Base-by-base conservation (phyloP, 1,140 invertebrate genomes). In the Sweltsa coloradensis region DNA sequence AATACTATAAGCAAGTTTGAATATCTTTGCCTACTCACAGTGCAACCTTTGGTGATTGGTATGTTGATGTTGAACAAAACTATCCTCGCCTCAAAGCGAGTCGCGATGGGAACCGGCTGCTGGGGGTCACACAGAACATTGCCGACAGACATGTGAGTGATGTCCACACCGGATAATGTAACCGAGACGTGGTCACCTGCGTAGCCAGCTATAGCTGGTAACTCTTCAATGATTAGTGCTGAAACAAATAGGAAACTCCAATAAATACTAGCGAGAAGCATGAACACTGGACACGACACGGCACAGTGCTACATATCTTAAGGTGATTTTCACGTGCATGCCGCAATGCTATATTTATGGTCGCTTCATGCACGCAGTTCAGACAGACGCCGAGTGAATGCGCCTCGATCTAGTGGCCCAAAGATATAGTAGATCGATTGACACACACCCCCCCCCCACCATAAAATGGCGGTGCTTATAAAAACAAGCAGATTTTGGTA, bases 151-250 rank as follows among this genome's bases (percentile, higher is more conserved):
- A 97, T 76, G 64, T 89, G 92, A 55, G 83, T 82, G 52, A 84
- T 80, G 51, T 89, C 87, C 6, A 85, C 75, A 26, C 89, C 89
- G 5, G 80, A 74, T 6, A 99, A 55, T 6, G 83, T 89, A 0
- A 96, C 62, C 23, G 78, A 76, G 0, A 89, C 79, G 66, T 93
- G 88, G 68, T 99, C 95, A 23, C 95, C 96, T 51, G 95, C 94
- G 74, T 96, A 98, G 1, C 79, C 88, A 51, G 79, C 79, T 48
- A 70, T 72, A 34, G 71, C 71, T 1, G 75, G 58, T 19, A 75
- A 56, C 31, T 96, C 89, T 62, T 94, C 88, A 24, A 88, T 77
- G 21, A 64, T 61, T 22, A 82, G 61, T 57, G 66, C 78, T 81
- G 47, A 16, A 47, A 47, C n/a, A 37, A 31, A 44, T 11, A 9